Evolutionary conservation across 2,888 invertebrate species (phyloP), one percentile per base, ranked within the genome.

Genomic region (Eulithis prunata): DNA sequence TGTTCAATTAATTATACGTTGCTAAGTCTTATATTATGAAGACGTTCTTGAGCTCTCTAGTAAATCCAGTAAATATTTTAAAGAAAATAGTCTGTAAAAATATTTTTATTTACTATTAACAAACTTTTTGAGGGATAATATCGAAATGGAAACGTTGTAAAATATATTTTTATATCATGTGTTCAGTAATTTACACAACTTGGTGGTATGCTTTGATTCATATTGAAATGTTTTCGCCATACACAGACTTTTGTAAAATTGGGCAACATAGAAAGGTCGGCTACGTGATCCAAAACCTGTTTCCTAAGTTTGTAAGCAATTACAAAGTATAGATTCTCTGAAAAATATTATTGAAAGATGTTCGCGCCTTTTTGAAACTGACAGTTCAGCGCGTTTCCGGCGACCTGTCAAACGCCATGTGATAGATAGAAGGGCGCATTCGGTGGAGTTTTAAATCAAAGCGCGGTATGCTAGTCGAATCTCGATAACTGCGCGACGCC

Each of bases 381-480:
- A 92, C 93, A 91, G 89, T 77, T 86, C 83, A 78, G 76, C 79
- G 84, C 83, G 85, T 89, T 90, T 90, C 90, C 90, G 89, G 85
- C 86, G 90, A 91, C 83, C 93, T 93, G 93, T 93, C 93, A 93
- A 91, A 91, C 90, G 88, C 91, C 93, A 93, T 92, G 91, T 93
- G 93, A 92, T 92, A 90, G 89, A 92, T 91, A 91, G 91, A 93
- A 93, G 93, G 93, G 93, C 91, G 88, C 91, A 90, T 87, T 91
- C 87, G 81, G 83, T 82, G 75, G 83, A 87, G 91, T 91, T 91
- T 91, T 92, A 93, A 93, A 91, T 91, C 90, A 90, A 91, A 91
- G 86, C 89, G 89, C 88, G 86, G 88, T 88, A 88, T 87, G 88
- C 83, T 84, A 80, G 78, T 86, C 80, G 85, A 82, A 84, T 87